These are phyloP conservation scores for Hiodon alosoides DNA, from an alignment of 2,113 vertebrate species.

Conservation along the genomic window DNA sequence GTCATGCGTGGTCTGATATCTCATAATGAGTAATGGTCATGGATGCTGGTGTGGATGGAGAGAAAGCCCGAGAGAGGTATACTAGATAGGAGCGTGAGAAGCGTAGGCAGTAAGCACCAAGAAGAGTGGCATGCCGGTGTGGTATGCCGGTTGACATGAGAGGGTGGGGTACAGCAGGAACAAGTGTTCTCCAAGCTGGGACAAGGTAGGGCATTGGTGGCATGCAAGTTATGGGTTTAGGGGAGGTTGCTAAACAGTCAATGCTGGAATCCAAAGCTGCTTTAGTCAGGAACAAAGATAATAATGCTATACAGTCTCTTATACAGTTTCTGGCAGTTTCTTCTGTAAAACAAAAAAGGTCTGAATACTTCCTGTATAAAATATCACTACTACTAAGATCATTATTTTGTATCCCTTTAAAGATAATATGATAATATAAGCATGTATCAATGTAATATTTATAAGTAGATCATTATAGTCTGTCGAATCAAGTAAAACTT, in stretches of 20 bases:
- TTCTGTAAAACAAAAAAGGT: too few relatives aligned
- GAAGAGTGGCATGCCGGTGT: not conserved
- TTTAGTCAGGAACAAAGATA: not conserved
- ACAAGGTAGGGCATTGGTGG: not conserved
- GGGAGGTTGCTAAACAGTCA: not conserved
- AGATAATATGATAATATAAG: too few relatives aligned
- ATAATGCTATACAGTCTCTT: too few relatives aligned
- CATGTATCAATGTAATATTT: too few relatives aligned
- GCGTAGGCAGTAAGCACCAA: not conserved
- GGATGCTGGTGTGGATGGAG: not conserved
- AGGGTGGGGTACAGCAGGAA: not conserved
- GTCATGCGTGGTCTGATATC: constrained; percentile 24
- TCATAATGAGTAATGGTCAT: constrained; percentile 5
- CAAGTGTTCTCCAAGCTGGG: not conserved
- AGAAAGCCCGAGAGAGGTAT: not conserved
- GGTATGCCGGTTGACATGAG: not conserved
- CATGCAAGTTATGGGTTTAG: not conserved
- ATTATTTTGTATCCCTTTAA: too few relatives aligned
- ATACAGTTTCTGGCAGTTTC: too few relatives aligned
- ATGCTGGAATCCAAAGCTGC: not conserved
- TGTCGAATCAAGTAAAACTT: too few relatives aligned
- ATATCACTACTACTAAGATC: too few relatives aligned
- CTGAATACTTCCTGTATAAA: too few relatives aligned
- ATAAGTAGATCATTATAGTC: too few relatives aligned
- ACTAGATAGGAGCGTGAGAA: not conserved